Percentiles rank a stretch among this genome's conserved stretches.
Conservation (phyloP, 2,888 invertebrate species). For the Stenotaenia linearis region DNA sequence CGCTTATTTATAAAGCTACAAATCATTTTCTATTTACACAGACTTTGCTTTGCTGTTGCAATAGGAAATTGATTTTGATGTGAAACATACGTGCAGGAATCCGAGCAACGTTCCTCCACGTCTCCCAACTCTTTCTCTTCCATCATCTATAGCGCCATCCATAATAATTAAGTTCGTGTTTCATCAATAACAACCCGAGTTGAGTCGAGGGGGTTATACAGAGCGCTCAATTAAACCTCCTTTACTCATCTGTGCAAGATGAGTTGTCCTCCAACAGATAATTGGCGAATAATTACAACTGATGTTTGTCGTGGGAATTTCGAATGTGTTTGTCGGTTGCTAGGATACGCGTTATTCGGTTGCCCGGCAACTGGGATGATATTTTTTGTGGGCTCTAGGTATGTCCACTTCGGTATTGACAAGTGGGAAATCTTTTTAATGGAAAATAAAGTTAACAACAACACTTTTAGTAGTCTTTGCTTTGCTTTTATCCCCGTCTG, state of each 20-base stretch:
- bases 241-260: background rate
- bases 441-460: background rate
- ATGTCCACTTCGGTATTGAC: background rate
- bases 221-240: background rate
- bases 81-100: background rate
- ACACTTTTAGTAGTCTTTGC: background rate
- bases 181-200: background rate
- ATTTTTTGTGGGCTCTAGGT: background rate
- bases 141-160: background rate
- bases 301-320: constrained; percentile 9
- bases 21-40: constrained; percentile 2
- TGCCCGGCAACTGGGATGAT: background rate
- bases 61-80: background rate
- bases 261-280: constrained; percentile 11
- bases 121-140: background rate
- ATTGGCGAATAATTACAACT: constrained; percentile 3
- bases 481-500: background rate
- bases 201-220: background rate
- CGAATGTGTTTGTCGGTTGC: constrained; percentile 10
- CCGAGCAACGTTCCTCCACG: background rate
- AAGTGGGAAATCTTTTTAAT: background rate
- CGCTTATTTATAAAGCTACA: background rate
- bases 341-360: background rate
- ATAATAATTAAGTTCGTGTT: background rate
- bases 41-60: background rate